These are phyloP conservation scores for Melinopterus prodromus DNA, from an alignment of 2,888 invertebrate species.

Conservation along the genomic window DNA sequence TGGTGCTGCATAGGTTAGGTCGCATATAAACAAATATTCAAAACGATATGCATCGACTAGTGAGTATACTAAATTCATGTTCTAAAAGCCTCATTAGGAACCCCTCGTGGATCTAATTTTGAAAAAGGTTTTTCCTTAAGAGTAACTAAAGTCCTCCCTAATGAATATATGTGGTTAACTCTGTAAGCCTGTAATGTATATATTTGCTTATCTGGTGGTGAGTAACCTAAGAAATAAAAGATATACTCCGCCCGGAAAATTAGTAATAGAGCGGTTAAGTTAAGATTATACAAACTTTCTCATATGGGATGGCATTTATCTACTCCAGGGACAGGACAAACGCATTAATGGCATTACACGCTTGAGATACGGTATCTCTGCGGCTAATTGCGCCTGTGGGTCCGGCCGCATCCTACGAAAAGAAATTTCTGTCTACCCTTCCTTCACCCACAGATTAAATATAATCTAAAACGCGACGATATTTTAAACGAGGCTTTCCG, in stretches of 20 bases:
- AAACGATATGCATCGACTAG: no score
- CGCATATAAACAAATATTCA: no score
- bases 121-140: no score
- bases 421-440: not conserved
- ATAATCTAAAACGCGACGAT: constrained; percentile 27
- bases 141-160: no score
- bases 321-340: constrained; percentile 14
- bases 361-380: constrained; percentile 17
- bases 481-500: constrained; percentile 29
- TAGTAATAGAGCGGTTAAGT: constrained; percentile 23
- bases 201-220: not conserved
- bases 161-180: no score
- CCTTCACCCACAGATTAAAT: constrained; percentile 11
- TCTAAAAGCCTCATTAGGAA: no score
- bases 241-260: constrained; percentile 9
- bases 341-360: constrained; percentile 22
- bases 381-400: constrained; percentile 10
- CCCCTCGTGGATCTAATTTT: no score
- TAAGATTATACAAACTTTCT: not conserved
- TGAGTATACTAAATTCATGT: no score
- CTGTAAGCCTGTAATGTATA: no score
- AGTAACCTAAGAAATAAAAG: constrained; percentile 7
- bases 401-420: not conserved
- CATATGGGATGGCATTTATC: constrained; percentile 11
- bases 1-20: no score